Evolutionary conservation across 2,888 invertebrate genomes (phyloP), one percentile per base, ranked within the genome.

Genomic region (Stenchaetothrips biformis): DNA sequence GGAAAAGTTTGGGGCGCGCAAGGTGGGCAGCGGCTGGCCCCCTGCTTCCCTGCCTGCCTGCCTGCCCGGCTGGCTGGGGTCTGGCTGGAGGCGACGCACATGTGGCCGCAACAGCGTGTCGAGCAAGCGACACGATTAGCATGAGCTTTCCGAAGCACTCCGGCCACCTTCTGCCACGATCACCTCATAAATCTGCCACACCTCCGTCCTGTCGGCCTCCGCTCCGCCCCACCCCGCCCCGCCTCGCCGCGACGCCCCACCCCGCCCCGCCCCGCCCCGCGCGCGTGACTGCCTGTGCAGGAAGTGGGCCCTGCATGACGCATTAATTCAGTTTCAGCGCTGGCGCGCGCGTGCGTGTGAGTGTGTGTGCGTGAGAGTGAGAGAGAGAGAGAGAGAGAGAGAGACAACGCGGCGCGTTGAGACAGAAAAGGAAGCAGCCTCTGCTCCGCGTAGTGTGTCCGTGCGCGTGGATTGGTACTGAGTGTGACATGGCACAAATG

Each of bases 121-220:
- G 67, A 16, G 53, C 53, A 53, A 53, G 53, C 13, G 18, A 53
- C 53, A 53, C 53, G 53, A 53, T 53, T 53, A 53, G 53, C 53
- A 53, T 53, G 53, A 53, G 53, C 18, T 13, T 7, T 53, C 16
- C 16, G 37, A 74, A 37, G 37, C 37, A 37, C 37, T 37, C 37
- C 37, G 37, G 67, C 4, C 67, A 25, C 67, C 67, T 25, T 21
- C 67, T 74, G 67, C 67, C 67, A 74, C 67, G 67, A 74, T 74
- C 67, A 25, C 11, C 21, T 74, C 67, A 74, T 74, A 74, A 74
- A 74, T 74, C 67, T 74, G 67, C 21, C 67, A 74, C 67, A 74
- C 67, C 67, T 74, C 21, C 67, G 11, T 74, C 67, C 67, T n/a
- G 53, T 59, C 59, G 59, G 59, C 59, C 53, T 6, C 53, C 13